Conservation (phyloP, 2,797 vertebrate genomes). For the Periparus ater region DNA sequence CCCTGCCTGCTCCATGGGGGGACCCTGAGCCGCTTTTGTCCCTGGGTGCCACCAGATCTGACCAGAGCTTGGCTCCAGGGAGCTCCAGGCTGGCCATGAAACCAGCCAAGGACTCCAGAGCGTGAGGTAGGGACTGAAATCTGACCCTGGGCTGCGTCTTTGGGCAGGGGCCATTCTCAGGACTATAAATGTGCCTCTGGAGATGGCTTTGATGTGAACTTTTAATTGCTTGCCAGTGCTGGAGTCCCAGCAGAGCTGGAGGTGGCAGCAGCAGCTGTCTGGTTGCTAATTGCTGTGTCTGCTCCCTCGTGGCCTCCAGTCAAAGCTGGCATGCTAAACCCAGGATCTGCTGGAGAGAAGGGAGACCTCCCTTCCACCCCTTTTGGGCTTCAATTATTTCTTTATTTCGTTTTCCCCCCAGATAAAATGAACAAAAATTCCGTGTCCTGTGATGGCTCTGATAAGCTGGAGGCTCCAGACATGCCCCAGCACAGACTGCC, state of each 20-base stretch:
- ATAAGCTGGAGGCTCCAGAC: slow-evolving; percentile 40
- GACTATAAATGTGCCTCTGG: not conserved
- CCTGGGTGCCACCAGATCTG: not conserved
- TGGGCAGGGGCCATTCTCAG: not conserved
- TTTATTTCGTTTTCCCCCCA: fast-evolving
- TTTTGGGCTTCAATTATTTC: not conserved
- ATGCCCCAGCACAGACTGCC: not conserved
- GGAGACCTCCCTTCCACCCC: not conserved
- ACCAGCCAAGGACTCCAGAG: not conserved
- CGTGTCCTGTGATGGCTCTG: not conserved
- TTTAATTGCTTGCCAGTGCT: not conserved
- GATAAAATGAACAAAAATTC: slow-evolving; percentile 10
- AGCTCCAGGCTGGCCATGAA: not conserved
- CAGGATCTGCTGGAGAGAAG: not conserved
- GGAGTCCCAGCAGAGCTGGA: not conserved
- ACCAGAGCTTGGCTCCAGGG: not conserved
- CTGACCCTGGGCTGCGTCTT: not conserved
- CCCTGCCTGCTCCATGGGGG: fast-evolving
- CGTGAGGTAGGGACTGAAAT: fast-evolving
- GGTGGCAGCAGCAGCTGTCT: slow-evolving; percentile 2
- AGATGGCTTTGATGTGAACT: not conserved
- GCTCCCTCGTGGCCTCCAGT: not conserved
- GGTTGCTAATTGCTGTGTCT: not conserved
- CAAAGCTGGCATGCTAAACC: not conserved
- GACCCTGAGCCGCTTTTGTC: not conserved